Evolutionary conservation across 2,797 vertebrate genomes (phyloP).

Genomic region (Syndactyla subalaris): DNA sequence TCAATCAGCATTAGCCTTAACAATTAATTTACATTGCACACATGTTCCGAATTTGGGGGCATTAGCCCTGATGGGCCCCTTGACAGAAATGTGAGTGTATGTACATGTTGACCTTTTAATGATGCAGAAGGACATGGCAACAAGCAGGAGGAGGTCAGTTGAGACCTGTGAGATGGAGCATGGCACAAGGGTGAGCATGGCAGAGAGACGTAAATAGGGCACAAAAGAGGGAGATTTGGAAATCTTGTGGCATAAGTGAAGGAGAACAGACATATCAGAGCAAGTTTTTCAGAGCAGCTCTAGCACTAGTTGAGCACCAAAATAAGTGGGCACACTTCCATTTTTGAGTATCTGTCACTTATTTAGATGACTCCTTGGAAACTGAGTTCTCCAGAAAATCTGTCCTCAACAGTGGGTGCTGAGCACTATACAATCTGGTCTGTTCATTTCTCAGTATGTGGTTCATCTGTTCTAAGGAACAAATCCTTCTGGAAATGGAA

Average conservation of each 20-base stretch:
- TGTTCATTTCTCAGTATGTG: conserved; percentile 40
- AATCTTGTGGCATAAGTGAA: background rate
- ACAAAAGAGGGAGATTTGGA: background rate
- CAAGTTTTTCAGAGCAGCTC: conserved; percentile 1
- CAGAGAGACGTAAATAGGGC: background rate
- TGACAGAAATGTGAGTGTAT: background rate
- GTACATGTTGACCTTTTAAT: background rate
- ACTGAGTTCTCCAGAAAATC: conserved; percentile 56
- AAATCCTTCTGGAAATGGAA: conserved; percentile 45
- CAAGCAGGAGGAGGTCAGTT: background rate
- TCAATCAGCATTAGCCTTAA: conserved; percentile 49
- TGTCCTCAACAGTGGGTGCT: conserved; percentile 29
- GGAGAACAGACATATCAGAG: background rate
- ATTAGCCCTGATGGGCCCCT: background rate
- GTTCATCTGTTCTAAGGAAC: conserved; percentile 66
- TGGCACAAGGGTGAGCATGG: background rate
- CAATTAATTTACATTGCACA: conserved; percentile 49
- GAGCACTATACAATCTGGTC: conserved; percentile 61
- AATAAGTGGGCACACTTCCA: conserved; percentile 39
- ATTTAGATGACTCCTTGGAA: conserved; percentile 56
- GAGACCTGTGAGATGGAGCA: background rate
- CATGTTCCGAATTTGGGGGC: conserved; percentile 9
- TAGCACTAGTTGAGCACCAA: conserved; percentile 42
- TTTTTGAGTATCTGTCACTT: conserved; percentile 55
- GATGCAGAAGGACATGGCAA: background rate